Percentiles rank a stretch among this genome's conserved stretches.
Conservation (phyloP, 2,797 vertebrate genomes). For the Diglossa cyanea region DNA sequence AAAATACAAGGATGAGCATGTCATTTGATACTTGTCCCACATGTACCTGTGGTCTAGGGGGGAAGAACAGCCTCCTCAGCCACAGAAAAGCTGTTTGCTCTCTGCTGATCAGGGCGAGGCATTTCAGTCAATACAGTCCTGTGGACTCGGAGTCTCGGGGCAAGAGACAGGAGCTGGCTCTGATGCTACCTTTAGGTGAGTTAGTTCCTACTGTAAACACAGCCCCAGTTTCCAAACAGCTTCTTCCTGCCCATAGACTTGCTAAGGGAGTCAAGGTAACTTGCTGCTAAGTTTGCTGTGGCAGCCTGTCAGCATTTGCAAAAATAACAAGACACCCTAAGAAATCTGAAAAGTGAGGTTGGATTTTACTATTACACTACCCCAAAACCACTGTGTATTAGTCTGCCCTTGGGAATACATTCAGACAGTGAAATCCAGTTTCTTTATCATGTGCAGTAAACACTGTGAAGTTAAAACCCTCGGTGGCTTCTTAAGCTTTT, state of each 20-base stretch:
- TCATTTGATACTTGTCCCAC: background rate
- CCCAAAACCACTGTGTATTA: background rate
- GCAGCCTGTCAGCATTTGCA: background rate
- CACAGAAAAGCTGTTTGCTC: background rate
- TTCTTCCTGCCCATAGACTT: background rate
- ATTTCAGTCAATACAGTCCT: background rate
- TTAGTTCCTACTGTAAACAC: background rate
- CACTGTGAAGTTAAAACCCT: background rate
- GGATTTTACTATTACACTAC: background rate
- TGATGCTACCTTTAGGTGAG: background rate
- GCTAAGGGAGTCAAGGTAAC: background rate
- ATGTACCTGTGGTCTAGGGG: rapidly evolving
- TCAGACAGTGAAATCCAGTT: background rate
- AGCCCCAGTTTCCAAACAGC: background rate
- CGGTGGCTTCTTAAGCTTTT: background rate
- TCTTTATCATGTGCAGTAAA: background rate
- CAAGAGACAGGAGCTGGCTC: background rate
- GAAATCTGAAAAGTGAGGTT: background rate
- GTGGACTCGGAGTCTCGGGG: background rate
- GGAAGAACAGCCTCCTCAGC: background rate
- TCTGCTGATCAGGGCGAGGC: background rate
- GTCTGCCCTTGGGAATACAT: background rate
- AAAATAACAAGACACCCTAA: background rate
- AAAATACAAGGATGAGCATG: background rate
- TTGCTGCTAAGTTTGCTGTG: background rate